Percentiles rank a stretch among this genome's conserved stretches.
These are phyloP conservation scores for Xanthorhoe designata DNA, from an alignment of 2,888 invertebrate genomes.

Conservation along the genomic window DNA sequence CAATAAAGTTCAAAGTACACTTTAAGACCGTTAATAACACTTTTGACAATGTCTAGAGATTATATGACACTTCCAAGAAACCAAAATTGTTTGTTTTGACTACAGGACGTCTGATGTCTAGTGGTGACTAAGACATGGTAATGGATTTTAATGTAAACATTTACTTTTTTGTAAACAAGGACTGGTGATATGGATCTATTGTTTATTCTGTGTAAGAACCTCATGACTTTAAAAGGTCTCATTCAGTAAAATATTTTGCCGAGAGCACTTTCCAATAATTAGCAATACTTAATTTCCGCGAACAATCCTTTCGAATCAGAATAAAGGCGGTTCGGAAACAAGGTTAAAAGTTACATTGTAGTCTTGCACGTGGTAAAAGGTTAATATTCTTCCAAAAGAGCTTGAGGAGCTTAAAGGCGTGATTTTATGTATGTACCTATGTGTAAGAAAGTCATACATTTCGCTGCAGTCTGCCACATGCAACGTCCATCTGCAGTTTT, in stretches of 20 bases:
- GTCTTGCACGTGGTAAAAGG: constrained; percentile 2
- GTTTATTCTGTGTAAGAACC: no score
- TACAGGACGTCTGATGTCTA: constrained; percentile 5
- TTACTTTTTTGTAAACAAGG: background rate
- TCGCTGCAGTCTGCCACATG: constrained; percentile 5
- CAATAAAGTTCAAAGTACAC: background rate
- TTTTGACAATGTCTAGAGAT: constrained; percentile 9
- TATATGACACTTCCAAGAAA: constrained; percentile 20
- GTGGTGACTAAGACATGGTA: constrained; percentile 8
- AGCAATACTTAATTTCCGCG: background rate
- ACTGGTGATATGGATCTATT: no score
- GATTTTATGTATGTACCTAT: no score
- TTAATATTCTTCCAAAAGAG: constrained; percentile 12
- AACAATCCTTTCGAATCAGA: background rate
- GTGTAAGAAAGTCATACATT: constrained; percentile 29
- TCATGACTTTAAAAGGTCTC: no score
- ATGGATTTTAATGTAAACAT: constrained; percentile 26
- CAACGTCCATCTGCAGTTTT: constrained; percentile 28
- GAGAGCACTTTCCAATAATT: no score
- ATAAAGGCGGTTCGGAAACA: no score
- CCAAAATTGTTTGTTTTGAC: constrained; percentile 23
- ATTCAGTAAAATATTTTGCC: no score
- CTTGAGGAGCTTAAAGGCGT: no score
- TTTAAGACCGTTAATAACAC: background rate
- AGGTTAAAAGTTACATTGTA: background rate